These are phyloP conservation scores for Peromyscus maniculatus DNA, from an alignment of 2,113 vertebrate genomes.

Conservation along the genomic window DNA sequence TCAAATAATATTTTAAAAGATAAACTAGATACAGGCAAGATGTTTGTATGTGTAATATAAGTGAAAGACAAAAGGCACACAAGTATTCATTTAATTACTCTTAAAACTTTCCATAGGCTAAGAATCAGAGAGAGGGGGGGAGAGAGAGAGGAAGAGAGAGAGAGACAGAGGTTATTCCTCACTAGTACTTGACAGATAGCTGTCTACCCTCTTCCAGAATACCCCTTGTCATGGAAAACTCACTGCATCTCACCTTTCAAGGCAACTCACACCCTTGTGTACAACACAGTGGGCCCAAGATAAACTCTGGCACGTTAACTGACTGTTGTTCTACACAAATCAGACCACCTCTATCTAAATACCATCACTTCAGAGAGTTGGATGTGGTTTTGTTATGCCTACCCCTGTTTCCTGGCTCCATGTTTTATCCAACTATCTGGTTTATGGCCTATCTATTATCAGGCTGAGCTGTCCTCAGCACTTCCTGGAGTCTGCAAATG, in stretches of 20 bases:
- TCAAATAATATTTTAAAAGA: constrained; percentile 2
- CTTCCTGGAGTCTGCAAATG: neutral
- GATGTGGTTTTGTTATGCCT: neutral
- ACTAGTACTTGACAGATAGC: neutral
- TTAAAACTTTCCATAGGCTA: neutral
- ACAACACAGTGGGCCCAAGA: neutral
- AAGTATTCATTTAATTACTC: neutral
- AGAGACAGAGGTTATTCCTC: neutral
- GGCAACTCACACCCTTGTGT: neutral
- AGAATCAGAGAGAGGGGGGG: neutral
- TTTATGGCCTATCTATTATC: constrained; percentile 29
- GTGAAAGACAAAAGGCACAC: neutral
- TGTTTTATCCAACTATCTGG: neutral
- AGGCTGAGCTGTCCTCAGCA: neutral
- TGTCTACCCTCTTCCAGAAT: neutral
- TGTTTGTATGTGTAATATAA: neutral
- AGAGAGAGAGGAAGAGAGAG: too few species aligned
- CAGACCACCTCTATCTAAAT: neutral
- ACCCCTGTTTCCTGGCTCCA: neutral
- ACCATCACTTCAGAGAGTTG: constrained; percentile 18
- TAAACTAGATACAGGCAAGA: neutral
- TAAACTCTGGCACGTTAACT: neutral
- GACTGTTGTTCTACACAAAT: neutral
- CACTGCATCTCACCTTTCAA: neutral
- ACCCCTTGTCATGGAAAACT: neutral